Percentiles rank a stretch among this genome's conserved stretches.
Evolutionary conservation across 1,140 invertebrate genomes (phyloP).

Genomic region (Sesamia nonagrioides): DNA sequence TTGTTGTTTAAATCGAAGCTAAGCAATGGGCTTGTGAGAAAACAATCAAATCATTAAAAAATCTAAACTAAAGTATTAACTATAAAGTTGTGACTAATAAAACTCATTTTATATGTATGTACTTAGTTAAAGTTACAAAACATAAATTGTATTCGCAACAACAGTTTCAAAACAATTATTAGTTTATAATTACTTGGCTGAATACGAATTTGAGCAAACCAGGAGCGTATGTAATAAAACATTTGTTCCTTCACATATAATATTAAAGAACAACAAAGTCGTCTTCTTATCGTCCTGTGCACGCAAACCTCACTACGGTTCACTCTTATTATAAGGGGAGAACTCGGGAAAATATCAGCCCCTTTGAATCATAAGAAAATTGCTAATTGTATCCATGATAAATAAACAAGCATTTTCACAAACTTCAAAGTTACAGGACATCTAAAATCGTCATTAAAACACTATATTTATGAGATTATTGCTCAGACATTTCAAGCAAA

Average conservation of each 20-base stretch:
- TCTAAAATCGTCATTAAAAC: too few species aligned
- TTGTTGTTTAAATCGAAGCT: too few species aligned
- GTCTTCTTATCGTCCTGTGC: neutral
- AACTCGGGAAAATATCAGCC: too few species aligned
- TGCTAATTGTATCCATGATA: too few species aligned
- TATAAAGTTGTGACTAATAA: neutral
- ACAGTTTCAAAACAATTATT: constrained; percentile 40
- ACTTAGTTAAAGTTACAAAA: constrained; percentile 5
- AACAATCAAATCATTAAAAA: too few species aligned
- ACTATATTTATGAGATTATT: neutral
- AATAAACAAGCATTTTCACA: too few species aligned
- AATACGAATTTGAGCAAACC: constrained; percentile 1
- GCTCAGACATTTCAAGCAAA: neutral
- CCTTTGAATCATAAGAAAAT: too few species aligned
- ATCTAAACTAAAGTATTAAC: neutral
- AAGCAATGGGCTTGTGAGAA: too few species aligned
- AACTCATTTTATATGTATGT: constrained; percentile 36
- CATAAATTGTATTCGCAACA: constrained; percentile 26
- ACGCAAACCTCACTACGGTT: neutral
- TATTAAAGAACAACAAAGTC: constrained; percentile 7
- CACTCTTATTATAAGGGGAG: too few species aligned
- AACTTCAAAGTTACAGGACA: too few species aligned
- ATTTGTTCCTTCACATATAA: neutral
- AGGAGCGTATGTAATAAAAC: constrained; percentile 4
- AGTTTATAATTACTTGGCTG: constrained; percentile 32